A percentile compares a stretch with the other conserved stretches of the same genome.
These are phyloP conservation scores for Butastur rufipennis DNA, from an alignment of 2,113 vertebrate genomes.

Conservation along the genomic window DNA sequence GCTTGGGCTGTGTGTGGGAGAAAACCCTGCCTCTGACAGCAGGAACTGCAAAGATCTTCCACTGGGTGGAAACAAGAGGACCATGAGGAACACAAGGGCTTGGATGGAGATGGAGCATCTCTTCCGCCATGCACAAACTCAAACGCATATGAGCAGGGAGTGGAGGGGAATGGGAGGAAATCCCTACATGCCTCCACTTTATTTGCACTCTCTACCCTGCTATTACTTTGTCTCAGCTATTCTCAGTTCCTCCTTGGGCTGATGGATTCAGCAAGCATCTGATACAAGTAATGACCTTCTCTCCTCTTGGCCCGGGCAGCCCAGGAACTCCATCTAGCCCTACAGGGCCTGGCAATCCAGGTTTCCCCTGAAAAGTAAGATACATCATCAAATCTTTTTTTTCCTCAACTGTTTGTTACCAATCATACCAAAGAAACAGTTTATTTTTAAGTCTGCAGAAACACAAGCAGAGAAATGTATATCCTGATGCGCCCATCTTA, in stretches of 20 bases:
- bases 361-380: constrained; percentile 71
- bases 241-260: neutral
- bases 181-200: neutral
- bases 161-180: neutral
- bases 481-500: neutral
- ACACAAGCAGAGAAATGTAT: neutral
- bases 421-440: neutral
- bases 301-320: constrained; percentile 76
- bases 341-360: constrained; percentile 81
- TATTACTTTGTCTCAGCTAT: neutral
- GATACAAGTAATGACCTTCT: constrained; percentile 69
- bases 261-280: neutral
- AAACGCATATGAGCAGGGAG: neutral
- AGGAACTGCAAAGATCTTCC: neutral
- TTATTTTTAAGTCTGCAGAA: neutral
- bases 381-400: neutral
- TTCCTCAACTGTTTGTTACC: neutral
- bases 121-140: neutral
- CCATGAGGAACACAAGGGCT: neutral
- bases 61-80: neutral
- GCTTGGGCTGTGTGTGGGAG: neutral
- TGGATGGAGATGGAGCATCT: neutral
- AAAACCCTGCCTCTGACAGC: neutral
- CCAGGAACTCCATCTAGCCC: constrained; percentile 81
- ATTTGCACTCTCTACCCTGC: neutral